Conservation (phyloP, 53 echinoderm and acorn worm species). For the Holothuria scabra region DNA sequence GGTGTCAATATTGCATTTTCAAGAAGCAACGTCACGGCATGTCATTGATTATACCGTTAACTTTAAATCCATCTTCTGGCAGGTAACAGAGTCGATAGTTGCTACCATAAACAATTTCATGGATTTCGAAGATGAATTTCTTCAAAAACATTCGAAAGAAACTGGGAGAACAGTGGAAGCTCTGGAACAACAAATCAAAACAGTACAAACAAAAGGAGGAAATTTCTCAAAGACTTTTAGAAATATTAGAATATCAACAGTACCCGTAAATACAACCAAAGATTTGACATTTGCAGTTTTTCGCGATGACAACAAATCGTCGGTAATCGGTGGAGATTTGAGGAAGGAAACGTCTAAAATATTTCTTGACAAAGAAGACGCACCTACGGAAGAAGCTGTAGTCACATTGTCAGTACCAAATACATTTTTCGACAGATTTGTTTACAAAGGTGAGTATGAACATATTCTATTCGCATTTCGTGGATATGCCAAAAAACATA, state of each 20-base stretch:
- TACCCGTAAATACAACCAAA: background rate
- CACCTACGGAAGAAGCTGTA: too few species aligned
- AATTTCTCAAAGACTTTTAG: background rate
- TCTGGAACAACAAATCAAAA: constrained; percentile 9
- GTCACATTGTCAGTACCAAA: too few species aligned
- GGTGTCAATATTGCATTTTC: too few species aligned
- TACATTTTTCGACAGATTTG: too few species aligned
- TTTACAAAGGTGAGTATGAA: too few species aligned
- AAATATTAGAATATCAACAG: background rate
- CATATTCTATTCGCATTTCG: too few species aligned
- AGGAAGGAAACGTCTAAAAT: background rate
- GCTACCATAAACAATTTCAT: constrained; percentile 4
- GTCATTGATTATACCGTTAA: too few species aligned
- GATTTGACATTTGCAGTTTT: too few species aligned
- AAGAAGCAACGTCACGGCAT: too few species aligned
- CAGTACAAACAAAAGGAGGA: background rate
- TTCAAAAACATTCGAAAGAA: background rate
- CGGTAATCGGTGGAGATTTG: background rate
- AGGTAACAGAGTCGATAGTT: constrained; percentile 18
- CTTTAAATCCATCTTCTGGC: too few species aligned
- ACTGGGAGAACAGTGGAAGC: background rate
- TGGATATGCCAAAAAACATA: too few species aligned
- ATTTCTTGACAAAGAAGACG: background rate
- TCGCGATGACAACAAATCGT: background rate
- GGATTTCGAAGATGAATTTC: constrained; percentile 1